Conservation (phyloP, 1,140 invertebrate genomes). For the Drosophila micromelanica region DNA sequence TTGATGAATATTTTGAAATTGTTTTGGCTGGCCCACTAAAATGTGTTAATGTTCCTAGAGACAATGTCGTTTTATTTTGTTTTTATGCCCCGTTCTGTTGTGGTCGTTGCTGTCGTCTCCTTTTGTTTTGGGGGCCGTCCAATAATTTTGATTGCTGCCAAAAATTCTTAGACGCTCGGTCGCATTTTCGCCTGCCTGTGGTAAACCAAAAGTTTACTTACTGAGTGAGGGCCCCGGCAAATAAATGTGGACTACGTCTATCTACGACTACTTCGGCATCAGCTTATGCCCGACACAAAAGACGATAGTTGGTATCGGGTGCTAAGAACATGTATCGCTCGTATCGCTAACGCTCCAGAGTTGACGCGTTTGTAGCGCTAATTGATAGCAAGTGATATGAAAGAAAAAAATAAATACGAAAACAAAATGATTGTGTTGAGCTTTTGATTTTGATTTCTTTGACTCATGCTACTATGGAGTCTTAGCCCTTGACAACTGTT, state of each 20-base stretch:
- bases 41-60: constrained; percentile 72
- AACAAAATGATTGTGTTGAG: background rate
- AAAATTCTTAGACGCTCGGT: constrained; percentile 71
- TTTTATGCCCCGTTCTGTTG: constrained; percentile 20
- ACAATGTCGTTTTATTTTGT: constrained; percentile 34
- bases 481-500: constrained; percentile 7
- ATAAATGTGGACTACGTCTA: constrained; percentile 24
- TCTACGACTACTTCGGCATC: constrained; percentile 11
- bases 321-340: constrained; percentile 23
- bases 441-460: constrained; percentile 20
- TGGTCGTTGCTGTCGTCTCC: constrained; percentile 3
- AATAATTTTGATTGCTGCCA: constrained; percentile 78
- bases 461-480: constrained; percentile 6
- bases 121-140: constrained; percentile 45
- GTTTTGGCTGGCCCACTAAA: constrained; percentile 61
- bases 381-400: constrained; percentile 67
- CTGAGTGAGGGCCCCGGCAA: too few species aligned
- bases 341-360: constrained; percentile 44
- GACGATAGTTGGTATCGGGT: background rate
- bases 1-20: constrained; percentile 65
- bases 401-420: constrained; percentile 21
- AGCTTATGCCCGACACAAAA: background rate
- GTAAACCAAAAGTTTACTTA: constrained; percentile 32
- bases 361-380: constrained; percentile 58
- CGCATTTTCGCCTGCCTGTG: constrained; percentile 55